Evolutionary conservation across 2,888 invertebrate genomes (phyloP).

Genomic region (Cremastinae sp.): DNA sequence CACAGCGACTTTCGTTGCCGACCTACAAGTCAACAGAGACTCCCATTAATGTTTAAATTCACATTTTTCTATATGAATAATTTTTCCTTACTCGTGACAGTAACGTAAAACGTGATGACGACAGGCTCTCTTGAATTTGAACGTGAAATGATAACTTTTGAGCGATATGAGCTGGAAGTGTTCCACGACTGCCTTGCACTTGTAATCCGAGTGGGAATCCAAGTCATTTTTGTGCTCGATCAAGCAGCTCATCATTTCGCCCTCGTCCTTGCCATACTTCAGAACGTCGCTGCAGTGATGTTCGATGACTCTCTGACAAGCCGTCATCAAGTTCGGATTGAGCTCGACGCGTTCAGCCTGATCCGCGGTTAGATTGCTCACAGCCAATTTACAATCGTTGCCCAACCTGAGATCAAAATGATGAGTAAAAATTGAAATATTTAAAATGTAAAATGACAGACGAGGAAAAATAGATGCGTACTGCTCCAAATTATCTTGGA

Average conservation of each 20-base stretch:
- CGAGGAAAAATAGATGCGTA: conserved; percentile 63
- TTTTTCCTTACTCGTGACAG: conserved; percentile 81
- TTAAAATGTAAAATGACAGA: conserved; percentile 28
- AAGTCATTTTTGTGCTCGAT: conserved; percentile 95
- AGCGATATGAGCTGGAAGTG: conserved; percentile 97
- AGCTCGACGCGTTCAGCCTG: conserved; percentile 93
- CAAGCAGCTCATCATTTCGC: conserved; percentile 96
- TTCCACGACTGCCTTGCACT: conserved; percentile 96
- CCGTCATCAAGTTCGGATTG: conserved; percentile 93
- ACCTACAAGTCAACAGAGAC: conserved; percentile 82
- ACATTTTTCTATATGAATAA: neutral
- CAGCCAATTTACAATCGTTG: conserved; percentile 87
- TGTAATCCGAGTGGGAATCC: conserved; percentile 88
- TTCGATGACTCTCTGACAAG: conserved; percentile 90
- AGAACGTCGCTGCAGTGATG: conserved; percentile 87
- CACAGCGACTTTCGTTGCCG: conserved; percentile 90
- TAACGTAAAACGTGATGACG: conserved; percentile 87
- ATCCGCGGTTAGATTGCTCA: conserved; percentile 93
- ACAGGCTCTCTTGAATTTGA: conserved; percentile 97
- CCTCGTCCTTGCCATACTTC: conserved; percentile 88
- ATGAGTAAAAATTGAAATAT: neutral
- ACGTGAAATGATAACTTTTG: conserved; percentile 96
- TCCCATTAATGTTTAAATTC: conserved; percentile 71
- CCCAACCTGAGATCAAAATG: conserved; percentile 65
- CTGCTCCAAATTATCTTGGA: conserved; percentile 91